Conservation (phyloP, 2,797 vertebrate genomes). For the Decapterus maruadsi region DNA sequence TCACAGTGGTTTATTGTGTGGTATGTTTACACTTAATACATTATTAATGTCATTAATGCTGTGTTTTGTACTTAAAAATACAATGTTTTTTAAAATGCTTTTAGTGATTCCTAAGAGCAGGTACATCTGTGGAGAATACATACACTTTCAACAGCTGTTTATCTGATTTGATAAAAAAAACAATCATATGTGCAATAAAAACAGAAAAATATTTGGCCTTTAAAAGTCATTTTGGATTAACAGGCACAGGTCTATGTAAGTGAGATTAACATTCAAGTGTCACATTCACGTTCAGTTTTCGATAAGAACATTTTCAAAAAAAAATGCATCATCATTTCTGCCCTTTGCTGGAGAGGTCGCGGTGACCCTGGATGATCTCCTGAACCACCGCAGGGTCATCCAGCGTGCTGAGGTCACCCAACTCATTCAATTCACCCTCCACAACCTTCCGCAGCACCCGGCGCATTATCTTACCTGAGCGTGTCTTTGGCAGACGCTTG, state of each 20-base stretch:
- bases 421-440: constrained; percentile 74
- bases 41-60: not conserved
- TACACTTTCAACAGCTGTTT: constrained; percentile 9
- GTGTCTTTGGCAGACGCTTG: constrained; percentile 94
- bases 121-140: constrained; percentile 2
- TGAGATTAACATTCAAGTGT: not conserved
- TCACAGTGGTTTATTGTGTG: constrained; percentile 33
- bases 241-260: constrained; percentile 9
- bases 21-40: constrained; percentile 36
- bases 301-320: not conserved
- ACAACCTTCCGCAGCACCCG: constrained; percentile 92
- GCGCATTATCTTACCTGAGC: constrained; percentile 97
- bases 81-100: not conserved
- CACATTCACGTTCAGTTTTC: not conserved
- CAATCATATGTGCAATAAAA: constrained; percentile 40
- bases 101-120: not conserved
- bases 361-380: constrained; percentile 89
- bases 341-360: constrained; percentile 46
- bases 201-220: not conserved
- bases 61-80: constrained; percentile 19
- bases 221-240: constrained; percentile 1
- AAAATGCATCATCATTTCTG: not conserved
- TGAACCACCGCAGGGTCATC: constrained; percentile 90
- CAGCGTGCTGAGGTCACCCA: constrained; percentile 94
- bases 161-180: constrained; percentile 25